phyloP scores from a whole-genome alignment of 2,797 vertebrate genomes.

The Picus viridis region DNA sequence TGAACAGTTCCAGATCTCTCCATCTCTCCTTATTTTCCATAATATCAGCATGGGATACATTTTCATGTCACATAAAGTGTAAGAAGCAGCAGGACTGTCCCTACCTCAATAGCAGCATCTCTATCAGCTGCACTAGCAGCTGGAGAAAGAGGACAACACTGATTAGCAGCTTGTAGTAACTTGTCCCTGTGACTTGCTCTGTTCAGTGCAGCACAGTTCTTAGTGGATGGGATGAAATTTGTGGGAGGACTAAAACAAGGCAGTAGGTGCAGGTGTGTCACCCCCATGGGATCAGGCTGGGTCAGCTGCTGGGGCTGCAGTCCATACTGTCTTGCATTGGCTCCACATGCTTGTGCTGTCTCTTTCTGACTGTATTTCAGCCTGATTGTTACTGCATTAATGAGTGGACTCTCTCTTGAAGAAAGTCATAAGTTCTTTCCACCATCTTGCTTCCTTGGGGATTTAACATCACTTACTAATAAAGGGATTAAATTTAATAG shows the following conservation, averaged over 20 bases:
- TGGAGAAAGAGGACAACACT: not conserved
- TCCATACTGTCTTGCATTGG: not conserved
- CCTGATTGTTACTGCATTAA: not conserved
- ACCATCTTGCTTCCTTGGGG: too few species aligned
- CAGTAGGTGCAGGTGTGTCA: not conserved
- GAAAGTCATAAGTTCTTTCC: too few species aligned
- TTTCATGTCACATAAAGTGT: not conserved
- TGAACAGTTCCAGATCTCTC: too few species aligned
- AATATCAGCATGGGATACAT: not conserved
- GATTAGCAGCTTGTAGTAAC: not conserved
- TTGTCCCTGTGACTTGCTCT: not conserved
- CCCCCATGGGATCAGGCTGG: not conserved
- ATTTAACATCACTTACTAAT: too few species aligned
- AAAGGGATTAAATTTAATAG: too few species aligned
- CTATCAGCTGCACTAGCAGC: not conserved
- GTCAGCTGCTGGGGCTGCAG: not conserved
- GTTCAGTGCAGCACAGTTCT: rapidly evolving
- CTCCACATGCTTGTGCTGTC: not conserved
- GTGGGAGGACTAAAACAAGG: not conserved
- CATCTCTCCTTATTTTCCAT: too few species aligned
- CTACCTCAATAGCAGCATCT: not conserved
- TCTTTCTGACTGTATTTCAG: not conserved
- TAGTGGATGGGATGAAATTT: not conserved
- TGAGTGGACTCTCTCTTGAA: too few species aligned
- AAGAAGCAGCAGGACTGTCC: not conserved